phyloP scores from a whole-genome alignment of 2,113 vertebrate genomes.

The Chaetorhynchus papuensis region DNA sequence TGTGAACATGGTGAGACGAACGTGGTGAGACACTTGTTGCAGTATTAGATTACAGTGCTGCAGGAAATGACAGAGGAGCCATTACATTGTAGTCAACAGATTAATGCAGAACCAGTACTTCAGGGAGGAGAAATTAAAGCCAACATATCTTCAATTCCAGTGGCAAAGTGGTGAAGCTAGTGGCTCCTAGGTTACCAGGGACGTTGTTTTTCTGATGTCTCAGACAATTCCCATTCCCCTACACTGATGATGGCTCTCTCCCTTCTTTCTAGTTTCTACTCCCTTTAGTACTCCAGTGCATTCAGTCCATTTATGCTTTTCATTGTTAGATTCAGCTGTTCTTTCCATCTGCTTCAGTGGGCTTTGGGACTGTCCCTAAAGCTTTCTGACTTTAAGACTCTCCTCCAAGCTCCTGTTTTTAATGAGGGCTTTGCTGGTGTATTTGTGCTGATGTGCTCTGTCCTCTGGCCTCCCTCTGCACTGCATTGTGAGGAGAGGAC shows the following conservation, averaged over 20 bases:
- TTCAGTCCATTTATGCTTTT: not conserved
- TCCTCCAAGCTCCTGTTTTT: not conserved
- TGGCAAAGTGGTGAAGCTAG: not conserved
- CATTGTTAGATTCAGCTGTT: not conserved
- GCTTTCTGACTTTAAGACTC: not conserved
- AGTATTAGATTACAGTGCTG: slow-evolving; percentile 23
- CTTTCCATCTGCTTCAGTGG: not conserved
- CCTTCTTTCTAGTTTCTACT: not conserved
- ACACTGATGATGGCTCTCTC: not conserved
- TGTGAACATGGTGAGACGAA: not conserved
- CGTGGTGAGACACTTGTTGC: not conserved
- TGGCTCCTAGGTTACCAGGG: not conserved
- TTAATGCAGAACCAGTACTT: not conserved
- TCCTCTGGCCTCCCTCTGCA: not conserved
- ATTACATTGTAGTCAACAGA: not conserved
- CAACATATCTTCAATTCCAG: not conserved
- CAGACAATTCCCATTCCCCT: not conserved
- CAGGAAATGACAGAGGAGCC: not conserved
- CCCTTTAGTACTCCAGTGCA: not conserved
- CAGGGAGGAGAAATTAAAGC: not conserved
- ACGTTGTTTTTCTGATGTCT: not conserved
- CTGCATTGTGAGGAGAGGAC: not conserved
- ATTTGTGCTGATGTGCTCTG: not conserved
- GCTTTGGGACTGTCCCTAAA: not conserved
- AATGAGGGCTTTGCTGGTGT: not conserved